Percentiles rank a stretch among this genome's conserved stretches.
Evolutionary conservation across 2,113 vertebrate species (phyloP).

Genomic region (Nothocercus nigrocapillus): DNA sequence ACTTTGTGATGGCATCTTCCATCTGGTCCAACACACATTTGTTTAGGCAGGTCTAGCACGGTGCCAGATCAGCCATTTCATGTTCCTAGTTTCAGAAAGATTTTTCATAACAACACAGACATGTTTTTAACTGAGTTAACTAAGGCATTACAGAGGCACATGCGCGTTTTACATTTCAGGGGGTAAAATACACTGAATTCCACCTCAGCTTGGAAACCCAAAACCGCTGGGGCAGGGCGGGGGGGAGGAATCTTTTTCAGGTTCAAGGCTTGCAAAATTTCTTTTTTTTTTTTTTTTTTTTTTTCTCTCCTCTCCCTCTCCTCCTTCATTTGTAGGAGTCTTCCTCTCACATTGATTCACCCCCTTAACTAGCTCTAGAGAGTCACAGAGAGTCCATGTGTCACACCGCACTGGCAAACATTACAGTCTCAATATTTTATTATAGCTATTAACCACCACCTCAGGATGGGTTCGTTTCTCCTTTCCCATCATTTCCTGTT

Average conservation of each 20-base stretch:
- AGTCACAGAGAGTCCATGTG: slow-evolving; percentile 10
- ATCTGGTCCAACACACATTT: background rate
- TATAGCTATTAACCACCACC: slow-evolving; percentile 53
- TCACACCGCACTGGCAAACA: slow-evolving; percentile 35
- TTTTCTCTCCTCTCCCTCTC: background rate
- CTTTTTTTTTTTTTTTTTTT: background rate
- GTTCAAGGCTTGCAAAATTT: background rate
- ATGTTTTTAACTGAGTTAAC: background rate
- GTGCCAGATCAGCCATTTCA: background rate
- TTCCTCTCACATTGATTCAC: background rate
- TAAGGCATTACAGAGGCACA: background rate
- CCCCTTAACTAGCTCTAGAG: background rate
- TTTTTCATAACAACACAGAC: background rate
- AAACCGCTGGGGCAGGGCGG: background rate
- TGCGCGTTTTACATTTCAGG: background rate
- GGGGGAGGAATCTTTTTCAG: background rate
- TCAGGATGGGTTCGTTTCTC: slow-evolving; percentile 47
- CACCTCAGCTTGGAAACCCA: background rate
- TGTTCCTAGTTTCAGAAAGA: background rate
- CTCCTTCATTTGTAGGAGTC: background rate
- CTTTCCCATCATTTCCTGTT: slow-evolving; percentile 20
- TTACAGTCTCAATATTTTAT: slow-evolving; percentile 64
- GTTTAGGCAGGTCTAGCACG: background rate
- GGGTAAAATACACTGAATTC: background rate
- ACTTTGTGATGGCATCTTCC: background rate